Conservation (phyloP, 92 coral and sea anemone species). For the Bergia sp. region DNA sequence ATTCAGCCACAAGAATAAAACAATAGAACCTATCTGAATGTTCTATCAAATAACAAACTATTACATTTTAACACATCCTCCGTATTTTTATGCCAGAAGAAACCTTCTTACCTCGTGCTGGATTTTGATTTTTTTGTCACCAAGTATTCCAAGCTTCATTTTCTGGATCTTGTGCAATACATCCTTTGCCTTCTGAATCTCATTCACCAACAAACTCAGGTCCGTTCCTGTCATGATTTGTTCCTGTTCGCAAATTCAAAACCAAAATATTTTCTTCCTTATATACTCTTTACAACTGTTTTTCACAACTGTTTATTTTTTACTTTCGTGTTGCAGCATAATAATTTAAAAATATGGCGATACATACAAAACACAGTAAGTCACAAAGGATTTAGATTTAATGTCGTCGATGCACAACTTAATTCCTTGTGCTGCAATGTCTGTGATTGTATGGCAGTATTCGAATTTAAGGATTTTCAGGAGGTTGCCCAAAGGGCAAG, state of each 20-base stretch:
- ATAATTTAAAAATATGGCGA: neutral
- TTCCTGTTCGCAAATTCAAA: constrained; percentile 57
- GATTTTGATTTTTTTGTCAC: constrained; percentile 67
- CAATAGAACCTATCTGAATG: neutral
- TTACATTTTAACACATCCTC: no score
- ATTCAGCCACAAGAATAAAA: no score
- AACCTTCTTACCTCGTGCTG: constrained; percentile 55
- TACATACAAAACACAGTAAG: neutral
- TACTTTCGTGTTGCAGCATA: neutral
- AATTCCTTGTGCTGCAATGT: neutral
- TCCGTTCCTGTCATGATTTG: constrained; percentile 96
- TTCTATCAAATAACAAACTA: no score
- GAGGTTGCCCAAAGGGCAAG: no score
- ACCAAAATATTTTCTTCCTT: neutral
- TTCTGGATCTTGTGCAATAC: constrained; percentile 72
- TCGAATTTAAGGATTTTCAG: no score
- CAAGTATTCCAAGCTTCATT: constrained; percentile 76
- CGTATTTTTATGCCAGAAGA: neutral
- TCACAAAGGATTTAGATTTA: neutral
- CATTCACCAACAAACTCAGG: constrained; percentile 76
- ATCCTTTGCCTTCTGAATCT: constrained; percentile 83
- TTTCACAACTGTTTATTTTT: no score
- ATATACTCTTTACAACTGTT: no score
- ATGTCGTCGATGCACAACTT: neutral
- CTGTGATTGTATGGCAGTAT: no score